A percentile compares a stretch with the other conserved stretches of the same genome.
Conservation (phyloP, 2,888 invertebrate species). For the Thera obeliscata region DNA sequence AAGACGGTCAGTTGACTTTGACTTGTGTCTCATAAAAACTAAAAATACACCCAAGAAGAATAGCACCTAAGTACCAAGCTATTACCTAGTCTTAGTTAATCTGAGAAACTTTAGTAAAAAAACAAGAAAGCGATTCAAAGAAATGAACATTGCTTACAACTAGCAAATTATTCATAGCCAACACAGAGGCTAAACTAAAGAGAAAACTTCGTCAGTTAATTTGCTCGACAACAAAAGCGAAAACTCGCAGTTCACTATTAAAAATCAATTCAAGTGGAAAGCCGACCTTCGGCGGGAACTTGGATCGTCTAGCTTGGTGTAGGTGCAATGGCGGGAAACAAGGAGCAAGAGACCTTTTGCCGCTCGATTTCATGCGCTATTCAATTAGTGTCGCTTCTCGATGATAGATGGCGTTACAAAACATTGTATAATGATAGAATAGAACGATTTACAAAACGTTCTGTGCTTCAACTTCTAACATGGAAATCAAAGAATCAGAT, state of each 20-base stretch:
- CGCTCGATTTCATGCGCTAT: slow-evolving; percentile 83
- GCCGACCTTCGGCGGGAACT: slow-evolving; percentile 66
- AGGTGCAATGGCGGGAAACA: slow-evolving; percentile 74
- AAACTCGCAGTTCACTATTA: slow-evolving; percentile 78
- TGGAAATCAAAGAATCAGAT: no score
- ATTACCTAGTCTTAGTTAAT: not conserved
- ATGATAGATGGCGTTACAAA: slow-evolving; percentile 71
- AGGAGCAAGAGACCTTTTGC: slow-evolving; percentile 78
- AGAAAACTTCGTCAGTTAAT: slow-evolving; percentile 71
- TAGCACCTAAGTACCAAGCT: no score
- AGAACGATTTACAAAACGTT: not conserved
- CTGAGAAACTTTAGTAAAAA: slow-evolving; percentile 6
- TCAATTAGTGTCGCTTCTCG: slow-evolving; percentile 78
- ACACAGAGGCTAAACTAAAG: slow-evolving; percentile 47
- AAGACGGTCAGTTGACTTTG: no score
- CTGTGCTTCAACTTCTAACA: no score
- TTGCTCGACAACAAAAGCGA: slow-evolving; percentile 72
- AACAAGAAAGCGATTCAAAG: slow-evolving; percentile 28
- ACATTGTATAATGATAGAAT: slow-evolving; percentile 6
- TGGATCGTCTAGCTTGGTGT: slow-evolving; percentile 71
- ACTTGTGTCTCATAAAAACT: no score
- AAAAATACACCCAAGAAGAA: no score
- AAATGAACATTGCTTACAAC: slow-evolving; percentile 44
- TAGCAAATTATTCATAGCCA: slow-evolving; percentile 42
- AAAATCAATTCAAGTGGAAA: slow-evolving; percentile 81